Evolutionary conservation across 2,113 vertebrate species (phyloP).

Genomic region (Phrynosoma blainvillii): DNA sequence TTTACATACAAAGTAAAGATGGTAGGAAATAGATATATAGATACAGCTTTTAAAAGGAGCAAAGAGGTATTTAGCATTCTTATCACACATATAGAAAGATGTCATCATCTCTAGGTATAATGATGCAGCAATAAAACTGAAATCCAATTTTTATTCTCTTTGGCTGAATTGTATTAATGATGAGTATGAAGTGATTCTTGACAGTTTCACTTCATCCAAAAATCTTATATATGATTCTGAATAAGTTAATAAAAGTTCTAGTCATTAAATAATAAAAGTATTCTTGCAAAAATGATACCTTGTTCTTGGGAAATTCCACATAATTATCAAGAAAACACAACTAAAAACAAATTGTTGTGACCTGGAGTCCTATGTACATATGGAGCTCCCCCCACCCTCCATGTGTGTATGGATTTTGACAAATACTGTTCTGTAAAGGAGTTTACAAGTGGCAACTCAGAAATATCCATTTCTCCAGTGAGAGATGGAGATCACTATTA

Average conservation of each 20-base stretch:
- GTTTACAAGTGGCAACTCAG: rapidly evolving
- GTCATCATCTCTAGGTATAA: background rate
- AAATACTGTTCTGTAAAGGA: background rate
- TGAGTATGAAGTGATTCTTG: background rate
- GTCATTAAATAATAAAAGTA: background rate
- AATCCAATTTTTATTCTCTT: background rate
- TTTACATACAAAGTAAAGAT: background rate
- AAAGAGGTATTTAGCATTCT: background rate
- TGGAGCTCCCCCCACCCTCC: background rate
- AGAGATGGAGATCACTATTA: background rate
- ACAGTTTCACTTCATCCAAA: background rate
- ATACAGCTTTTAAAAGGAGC: background rate
- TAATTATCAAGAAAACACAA: background rate
- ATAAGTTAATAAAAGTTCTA: background rate
- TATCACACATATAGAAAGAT: background rate
- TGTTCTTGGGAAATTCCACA: background rate
- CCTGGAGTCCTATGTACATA: background rate
- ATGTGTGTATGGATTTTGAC: background rate
- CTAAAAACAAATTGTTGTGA: background rate
- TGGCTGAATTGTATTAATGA: background rate
- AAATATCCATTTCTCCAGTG: background rate
- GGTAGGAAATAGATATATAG: background rate
- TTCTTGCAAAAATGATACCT: background rate
- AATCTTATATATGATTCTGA: background rate
- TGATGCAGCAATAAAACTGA: background rate